Evolutionary conservation across 2,888 invertebrate genomes (phyloP).

Genomic region (Himalopsyche kuldschensis): DNA sequence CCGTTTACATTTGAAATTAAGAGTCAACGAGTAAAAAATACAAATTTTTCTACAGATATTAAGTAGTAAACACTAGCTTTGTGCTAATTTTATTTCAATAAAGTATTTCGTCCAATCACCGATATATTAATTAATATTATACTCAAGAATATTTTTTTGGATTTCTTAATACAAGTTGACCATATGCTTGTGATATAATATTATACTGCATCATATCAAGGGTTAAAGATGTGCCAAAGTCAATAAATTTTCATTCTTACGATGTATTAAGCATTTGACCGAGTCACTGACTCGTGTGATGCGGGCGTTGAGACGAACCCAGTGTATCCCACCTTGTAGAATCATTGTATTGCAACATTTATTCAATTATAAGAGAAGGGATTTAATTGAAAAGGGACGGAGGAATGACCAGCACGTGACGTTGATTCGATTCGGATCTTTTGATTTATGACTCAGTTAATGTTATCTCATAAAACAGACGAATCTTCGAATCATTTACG

Average conservation of each 20-base stretch:
- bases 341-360: constrained; percentile 17
- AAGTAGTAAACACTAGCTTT: no score
- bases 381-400: constrained; percentile 38
- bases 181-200: neutral
- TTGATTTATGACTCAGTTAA: constrained; percentile 13
- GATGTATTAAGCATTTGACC: neutral
- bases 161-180: no score
- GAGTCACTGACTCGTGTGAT: neutral
- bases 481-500: neutral
- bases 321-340: constrained; percentile 6
- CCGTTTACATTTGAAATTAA: no score
- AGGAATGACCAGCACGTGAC: constrained; percentile 11
- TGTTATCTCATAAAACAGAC: constrained; percentile 21
- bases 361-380: constrained; percentile 36
- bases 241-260: neutral
- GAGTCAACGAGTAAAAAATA: no score
- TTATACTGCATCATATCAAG: neutral
- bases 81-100: no score
- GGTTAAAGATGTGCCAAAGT: neutral
- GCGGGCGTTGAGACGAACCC: neutral
- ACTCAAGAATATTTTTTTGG: no score
- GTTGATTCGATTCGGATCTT: constrained; percentile 8
- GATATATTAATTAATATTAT: no score
- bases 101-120: no score
- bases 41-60: no score